Base-by-base conservation (phyloP, 2,888 invertebrate genomes). In the Trichacis sp. region DNA sequence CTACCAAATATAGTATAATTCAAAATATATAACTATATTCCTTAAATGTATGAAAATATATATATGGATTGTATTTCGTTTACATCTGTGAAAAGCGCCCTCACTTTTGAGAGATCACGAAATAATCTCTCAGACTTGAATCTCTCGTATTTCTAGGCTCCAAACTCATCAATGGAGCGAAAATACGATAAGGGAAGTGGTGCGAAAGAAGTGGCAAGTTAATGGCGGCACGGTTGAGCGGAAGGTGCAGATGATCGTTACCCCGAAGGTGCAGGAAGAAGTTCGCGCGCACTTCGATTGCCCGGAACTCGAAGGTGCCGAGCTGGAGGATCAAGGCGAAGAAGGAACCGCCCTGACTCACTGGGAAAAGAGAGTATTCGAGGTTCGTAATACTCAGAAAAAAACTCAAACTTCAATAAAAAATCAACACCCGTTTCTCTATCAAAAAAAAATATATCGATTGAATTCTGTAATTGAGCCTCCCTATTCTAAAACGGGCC, bases 331-430 rank as follows among this genome's bases (percentile, higher is more conserved):
- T 85, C 98, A 99, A 85, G 98, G 98, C 0, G 96, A 96, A 12
- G 96, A 98, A 72, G 99, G 99, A 0, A 99, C 99, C 0, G 93
- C 95, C 0, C 86, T 98, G 43, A 98, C 98, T 0, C 99, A 99
- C 81, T 99, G 98, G 98, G 99, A 99, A 85, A 99, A 99, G 81
- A 86, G 99, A 54, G 91, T 98, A 1, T 96, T 98, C 83, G 99
- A 99, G 89, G 97, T 96, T 77, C 33, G 33, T 33, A 5, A 42
- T 18, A 42, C 5, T 9, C 15, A 9, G 15, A 8, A 5, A 83
- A 80, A 64, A 14, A 43, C 42, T n/a, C n/a, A n/a, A n/a, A n/a
- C n/a, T n/a, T n/a, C n/a, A n/a, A n/a, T n/a, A n/a, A n/a, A 12
- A 46, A 42, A 46, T 3, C 8, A 24, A 24, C 24, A 3, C 24